A percentile compares a stretch with the other conserved stretches of the same genome.
Conservation (phyloP, 2,797 vertebrate species). For the Enteromius paludinosus region DNA sequence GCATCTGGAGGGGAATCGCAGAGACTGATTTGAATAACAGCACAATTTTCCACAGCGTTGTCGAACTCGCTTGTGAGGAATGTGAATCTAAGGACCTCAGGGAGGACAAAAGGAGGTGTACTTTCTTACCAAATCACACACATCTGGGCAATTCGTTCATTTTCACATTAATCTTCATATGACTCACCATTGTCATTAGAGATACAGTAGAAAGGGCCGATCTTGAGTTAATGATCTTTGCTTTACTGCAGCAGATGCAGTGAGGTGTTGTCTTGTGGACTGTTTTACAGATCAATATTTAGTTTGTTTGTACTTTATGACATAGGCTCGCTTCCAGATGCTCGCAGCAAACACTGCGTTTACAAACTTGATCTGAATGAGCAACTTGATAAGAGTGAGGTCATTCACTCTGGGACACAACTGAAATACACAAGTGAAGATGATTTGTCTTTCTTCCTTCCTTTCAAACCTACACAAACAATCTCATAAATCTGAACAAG, state of each 20-base stretch:
- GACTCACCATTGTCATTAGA: slow-evolving; percentile 28
- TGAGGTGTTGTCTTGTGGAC: slow-evolving; percentile 13
- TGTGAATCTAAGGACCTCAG: slow-evolving; percentile 28
- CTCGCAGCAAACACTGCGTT: background rate
- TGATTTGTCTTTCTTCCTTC: background rate
- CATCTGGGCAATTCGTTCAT: slow-evolving; percentile 43
- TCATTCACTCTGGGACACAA: slow-evolving; percentile 21
- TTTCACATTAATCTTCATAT: slow-evolving; percentile 18
- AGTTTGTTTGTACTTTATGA: slow-evolving; percentile 11
- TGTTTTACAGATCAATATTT: background rate
- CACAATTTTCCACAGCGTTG: slow-evolving; percentile 32
- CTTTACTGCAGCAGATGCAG: background rate
- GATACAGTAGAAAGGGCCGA: background rate
- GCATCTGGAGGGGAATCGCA: slow-evolving; percentile 39
- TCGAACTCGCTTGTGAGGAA: slow-evolving; percentile 38
- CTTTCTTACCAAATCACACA: slow-evolving; percentile 48
- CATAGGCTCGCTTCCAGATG: background rate
- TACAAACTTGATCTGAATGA: background rate
- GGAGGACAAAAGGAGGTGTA: slow-evolving; percentile 39
- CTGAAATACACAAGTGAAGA: background rate
- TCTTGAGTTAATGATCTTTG: background rate
- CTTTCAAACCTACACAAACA: background rate
- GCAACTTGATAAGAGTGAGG: slow-evolving; percentile 11
- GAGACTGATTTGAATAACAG: slow-evolving; percentile 41
- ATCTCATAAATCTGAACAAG: background rate